These are phyloP conservation scores for Cryptocheilus praepositus DNA, from an alignment of 2,888 invertebrate species.

Conservation along the genomic window DNA sequence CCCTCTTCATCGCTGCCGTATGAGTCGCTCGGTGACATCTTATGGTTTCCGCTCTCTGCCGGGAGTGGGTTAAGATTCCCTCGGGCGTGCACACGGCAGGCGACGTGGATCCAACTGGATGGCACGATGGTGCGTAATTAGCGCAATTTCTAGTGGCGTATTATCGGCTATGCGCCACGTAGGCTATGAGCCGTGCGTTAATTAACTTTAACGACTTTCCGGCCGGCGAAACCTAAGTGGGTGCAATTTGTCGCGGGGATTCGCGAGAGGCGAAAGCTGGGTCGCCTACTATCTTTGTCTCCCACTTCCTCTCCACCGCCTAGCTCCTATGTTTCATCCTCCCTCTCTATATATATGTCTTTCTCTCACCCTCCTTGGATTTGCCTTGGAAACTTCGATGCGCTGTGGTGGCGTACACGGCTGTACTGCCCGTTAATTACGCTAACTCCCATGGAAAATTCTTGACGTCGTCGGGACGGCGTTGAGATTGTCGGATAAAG, in stretches of 20 bases:
- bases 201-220: constrained; percentile 46
- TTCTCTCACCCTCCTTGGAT: background rate
- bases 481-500: too few relatives aligned
- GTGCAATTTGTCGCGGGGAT: constrained; percentile 17
- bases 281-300: too few relatives aligned
- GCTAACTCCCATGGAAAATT: constrained; percentile 14
- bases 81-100: too few relatives aligned
- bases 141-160: constrained; percentile 10
- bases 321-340: too few relatives aligned
- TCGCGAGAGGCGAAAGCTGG: constrained; percentile 1
- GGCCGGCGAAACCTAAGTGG: constrained; percentile 35
- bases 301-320: too few relatives aligned
- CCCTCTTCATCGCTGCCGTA: background rate
- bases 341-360: too few relatives aligned
- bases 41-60: background rate
- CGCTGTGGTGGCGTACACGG: background rate
- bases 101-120: background rate
- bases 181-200: constrained; percentile 32
- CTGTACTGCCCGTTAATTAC: background rate
- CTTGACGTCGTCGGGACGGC: background rate
- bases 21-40: background rate
- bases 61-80: too few relatives aligned
- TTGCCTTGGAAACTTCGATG: constrained; percentile 1
- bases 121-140: constrained; percentile 18
- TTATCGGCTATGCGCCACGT: constrained; percentile 16